phyloP scores from a whole-genome alignment of 2,888 invertebrate species.

The Zygothrica quintamaculata region DNA sequence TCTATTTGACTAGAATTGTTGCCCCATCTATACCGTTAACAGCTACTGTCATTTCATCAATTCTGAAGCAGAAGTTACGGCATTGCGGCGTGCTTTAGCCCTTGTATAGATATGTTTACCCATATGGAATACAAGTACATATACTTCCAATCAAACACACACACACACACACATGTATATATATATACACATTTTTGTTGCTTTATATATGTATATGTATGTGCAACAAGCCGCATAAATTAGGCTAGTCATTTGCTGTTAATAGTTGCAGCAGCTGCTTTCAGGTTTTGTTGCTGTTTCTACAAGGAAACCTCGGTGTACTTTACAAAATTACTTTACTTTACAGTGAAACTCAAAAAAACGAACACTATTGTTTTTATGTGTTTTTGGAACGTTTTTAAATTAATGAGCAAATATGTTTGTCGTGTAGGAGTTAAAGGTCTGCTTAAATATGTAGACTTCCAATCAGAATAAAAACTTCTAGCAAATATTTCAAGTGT shows the following conservation, averaged over 20 bases:
- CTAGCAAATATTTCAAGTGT: too few species aligned
- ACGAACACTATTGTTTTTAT: not conserved
- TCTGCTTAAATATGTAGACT: too few species aligned
- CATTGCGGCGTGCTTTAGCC: conserved; percentile 67
- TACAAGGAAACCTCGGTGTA: conserved; percentile 57
- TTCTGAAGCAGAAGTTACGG: conserved; percentile 67
- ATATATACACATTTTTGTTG: conserved; percentile 5
- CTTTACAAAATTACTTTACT: conserved; percentile 63
- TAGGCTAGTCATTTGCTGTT: conserved; percentile 75
- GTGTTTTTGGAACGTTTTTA: not conserved
- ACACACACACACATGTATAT: not conserved
- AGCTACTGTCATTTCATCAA: conserved; percentile 66
- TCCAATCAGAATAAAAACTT: too few species aligned
- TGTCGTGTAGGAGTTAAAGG: too few species aligned
- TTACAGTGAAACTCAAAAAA: conserved; percentile 1
- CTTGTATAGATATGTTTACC: conserved; percentile 63
- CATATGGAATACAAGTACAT: conserved; percentile 38
- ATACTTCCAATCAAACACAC: not conserved
- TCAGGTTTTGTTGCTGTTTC: conserved; percentile 45
- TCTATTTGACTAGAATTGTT: conserved; percentile 35
- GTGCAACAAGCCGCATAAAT: conserved; percentile 67
- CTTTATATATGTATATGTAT: conserved; percentile 27
- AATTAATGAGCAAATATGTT: too few species aligned
- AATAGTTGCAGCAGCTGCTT: conserved; percentile 62
- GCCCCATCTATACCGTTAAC: not conserved